Percentiles rank a stretch among this genome's conserved stretches.
Evolutionary conservation across 2,888 invertebrate genomes (phyloP).

Genomic region (Dolichomitus sp.): DNA sequence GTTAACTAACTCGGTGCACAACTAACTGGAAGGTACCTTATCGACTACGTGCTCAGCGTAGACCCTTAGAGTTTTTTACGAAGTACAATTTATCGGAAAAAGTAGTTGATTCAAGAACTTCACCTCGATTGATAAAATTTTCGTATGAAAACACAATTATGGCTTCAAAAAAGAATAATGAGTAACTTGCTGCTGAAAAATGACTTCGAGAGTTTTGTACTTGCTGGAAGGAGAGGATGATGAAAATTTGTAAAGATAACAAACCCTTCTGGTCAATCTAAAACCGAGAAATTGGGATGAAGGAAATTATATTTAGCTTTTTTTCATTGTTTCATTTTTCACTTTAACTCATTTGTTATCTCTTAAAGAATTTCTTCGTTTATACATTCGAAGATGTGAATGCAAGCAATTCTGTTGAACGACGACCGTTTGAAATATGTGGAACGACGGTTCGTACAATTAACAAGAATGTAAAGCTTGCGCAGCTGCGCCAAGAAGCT

Average conservation of each 20-base stretch:
- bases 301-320: not conserved
- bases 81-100: too few species aligned
- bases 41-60: too few species aligned
- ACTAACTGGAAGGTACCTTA: too few species aligned
- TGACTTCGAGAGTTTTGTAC: not conserved
- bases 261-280: not conserved
- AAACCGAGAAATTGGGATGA: not conserved
- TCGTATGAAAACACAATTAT: too few species aligned
- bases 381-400: not conserved
- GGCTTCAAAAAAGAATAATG: too few species aligned
- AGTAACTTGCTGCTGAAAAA: not conserved
- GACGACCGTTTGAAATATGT: not conserved
- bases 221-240: not conserved
- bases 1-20: too few species aligned
- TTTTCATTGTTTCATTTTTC: not conserved
- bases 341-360: not conserved
- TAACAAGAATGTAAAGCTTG: conserved; percentile 42
- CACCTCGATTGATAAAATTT: too few species aligned
- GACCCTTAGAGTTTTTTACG: too few species aligned
- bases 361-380: not conserved
- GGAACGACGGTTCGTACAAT: conserved; percentile 12
- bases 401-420: not conserved
- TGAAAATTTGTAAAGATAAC: not conserved
- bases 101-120: too few species aligned
- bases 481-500: conserved; percentile 27